Conservation (phyloP, 1,140 invertebrate genomes). For the Tetraneura akinire region DNA sequence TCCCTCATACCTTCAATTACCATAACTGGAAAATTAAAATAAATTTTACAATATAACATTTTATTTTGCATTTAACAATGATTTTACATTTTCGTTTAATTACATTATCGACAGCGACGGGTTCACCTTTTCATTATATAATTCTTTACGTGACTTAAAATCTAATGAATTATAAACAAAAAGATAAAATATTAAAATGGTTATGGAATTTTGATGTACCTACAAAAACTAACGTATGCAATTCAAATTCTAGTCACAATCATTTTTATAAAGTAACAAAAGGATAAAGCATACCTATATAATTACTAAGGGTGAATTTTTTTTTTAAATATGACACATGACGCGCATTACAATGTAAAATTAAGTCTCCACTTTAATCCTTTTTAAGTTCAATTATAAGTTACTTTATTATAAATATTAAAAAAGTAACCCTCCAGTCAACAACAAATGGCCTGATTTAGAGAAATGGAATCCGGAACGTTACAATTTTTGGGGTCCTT, state of each 20-base stretch:
- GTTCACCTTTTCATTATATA: slow-evolving; percentile 8
- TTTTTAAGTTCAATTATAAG: not conserved
- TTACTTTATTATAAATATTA: too few relatives aligned
- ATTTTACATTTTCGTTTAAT: slow-evolving; percentile 16
- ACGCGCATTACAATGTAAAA: not conserved
- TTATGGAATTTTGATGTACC: not conserved
- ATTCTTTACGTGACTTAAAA: slow-evolving; percentile 24
- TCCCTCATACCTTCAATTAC: not conserved
- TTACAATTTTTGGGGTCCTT: too few relatives aligned
- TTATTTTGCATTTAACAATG: not conserved
- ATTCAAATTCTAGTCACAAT: not conserved
- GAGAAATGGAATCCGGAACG: too few relatives aligned
- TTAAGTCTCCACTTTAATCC: not conserved
- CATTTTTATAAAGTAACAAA: slow-evolving; percentile 16
- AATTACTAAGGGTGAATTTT: not conserved
- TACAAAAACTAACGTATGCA: slow-evolving; percentile 24
- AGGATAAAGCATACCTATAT: not conserved
- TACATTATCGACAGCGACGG: not conserved
- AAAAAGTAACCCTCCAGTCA: too few relatives aligned
- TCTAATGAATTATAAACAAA: not conserved
- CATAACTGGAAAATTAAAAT: too few relatives aligned
- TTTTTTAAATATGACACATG: not conserved
- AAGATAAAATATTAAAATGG: not conserved
- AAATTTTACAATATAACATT: not conserved
- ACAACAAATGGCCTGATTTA: too few relatives aligned